Conservation (phyloP, 1,140 invertebrate species). For the Pseudobourletiella spinata region DNA sequence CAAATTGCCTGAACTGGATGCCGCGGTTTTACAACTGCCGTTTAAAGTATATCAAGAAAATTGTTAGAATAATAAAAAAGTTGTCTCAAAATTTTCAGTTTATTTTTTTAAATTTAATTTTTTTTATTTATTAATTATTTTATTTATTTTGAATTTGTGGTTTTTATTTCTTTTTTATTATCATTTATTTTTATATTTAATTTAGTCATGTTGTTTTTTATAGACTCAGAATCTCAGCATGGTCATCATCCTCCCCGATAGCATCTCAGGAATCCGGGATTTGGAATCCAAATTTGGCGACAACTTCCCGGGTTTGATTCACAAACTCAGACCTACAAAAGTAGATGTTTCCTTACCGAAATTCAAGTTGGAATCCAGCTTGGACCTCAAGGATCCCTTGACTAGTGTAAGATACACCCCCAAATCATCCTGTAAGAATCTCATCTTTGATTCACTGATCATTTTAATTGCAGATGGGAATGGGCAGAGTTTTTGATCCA, state of each 20-base stretch:
- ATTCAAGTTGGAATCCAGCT: conserved; percentile 35
- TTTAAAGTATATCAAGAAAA: conserved; percentile 43
- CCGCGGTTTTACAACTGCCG: conserved; percentile 49
- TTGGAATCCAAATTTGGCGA: neutral
- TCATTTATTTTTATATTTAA: too few species aligned
- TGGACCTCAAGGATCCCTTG: neutral
- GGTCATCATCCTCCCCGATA: neutral
- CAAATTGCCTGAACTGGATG: conserved; percentile 43
- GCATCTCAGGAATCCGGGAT: neutral
- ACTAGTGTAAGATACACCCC: neutral
- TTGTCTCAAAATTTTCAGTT: neutral
- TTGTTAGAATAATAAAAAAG: neutral
- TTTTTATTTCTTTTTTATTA: neutral
- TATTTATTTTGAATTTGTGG: conserved; percentile 27
- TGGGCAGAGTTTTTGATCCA: neutral
- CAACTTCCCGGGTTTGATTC: neutral
- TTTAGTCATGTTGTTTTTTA: too few species aligned
- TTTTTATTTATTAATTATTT: neutral
- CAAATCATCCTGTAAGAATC: too few species aligned
- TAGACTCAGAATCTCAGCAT: neutral
- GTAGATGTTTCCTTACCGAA: conserved; percentile 39
- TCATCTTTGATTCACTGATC: too few species aligned
- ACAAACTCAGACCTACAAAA: conserved; percentile 8
- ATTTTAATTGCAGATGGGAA: too few species aligned
- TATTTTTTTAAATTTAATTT: neutral